Evolutionary conservation across 2,113 vertebrate species (phyloP), one percentile per base, ranked within the genome.

Genomic region (Limanda limanda): DNA sequence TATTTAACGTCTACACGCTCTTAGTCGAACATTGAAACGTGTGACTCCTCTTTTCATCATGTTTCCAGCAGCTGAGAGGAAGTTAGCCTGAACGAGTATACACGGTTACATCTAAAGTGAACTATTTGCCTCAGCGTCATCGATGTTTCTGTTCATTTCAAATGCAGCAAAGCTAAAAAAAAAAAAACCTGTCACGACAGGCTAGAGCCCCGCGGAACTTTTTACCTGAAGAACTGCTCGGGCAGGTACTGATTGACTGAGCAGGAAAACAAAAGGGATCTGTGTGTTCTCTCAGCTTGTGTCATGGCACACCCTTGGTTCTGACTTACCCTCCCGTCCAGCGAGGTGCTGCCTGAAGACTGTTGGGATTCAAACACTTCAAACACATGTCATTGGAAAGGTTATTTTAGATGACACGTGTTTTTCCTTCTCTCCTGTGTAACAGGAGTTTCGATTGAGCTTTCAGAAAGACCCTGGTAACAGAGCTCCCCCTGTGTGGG

Each of bases 221-320:
- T 17, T 1, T 24, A 6, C 12, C 14, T 57, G 56, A 15, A 25
- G 23, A 17, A 25, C 78, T 21, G 35, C 25, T 71, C 5, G 14
- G n/a, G 3, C 9, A 56, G 9, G 9, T 20, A 18, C 15, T 58
- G 0, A 48, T 64, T 68, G 27, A 21, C 18, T 52, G 20, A 40
- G 11, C 60, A 55, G 6, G 12, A 0, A 11, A 51, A 40, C 35
- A 9, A 5, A 9, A 5, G 35, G 18, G 14, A 10, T 79, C 23
- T 76, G n/a, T 69, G 18, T 82, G 23, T 23, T 55, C 54, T 25
- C 5, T 63, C 51, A 24, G 13, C 4, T 54, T 54, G 27, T 66
- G 23, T 21, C 18, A 37, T 1, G 42, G 57, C 77, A 68, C 85
- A 68, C 70, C 69, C 25, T 48, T 31, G 4, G 21, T 55, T 73